Evolutionary conservation across 2,888 invertebrate genomes (phyloP).

Genomic region (Heliconius cydno): DNA sequence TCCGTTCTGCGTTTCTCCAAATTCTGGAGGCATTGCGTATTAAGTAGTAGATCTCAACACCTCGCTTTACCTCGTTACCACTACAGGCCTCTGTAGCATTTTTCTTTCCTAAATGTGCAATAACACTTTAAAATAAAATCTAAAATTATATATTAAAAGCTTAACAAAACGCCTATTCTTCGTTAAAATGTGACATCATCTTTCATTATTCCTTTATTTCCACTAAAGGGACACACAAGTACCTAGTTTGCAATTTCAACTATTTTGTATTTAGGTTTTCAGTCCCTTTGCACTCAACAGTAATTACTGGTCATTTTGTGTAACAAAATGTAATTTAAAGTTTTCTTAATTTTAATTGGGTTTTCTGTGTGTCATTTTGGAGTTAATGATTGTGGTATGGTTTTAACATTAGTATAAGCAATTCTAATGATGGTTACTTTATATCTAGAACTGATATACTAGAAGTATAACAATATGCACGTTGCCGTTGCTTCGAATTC

Average conservation of each 20-base stretch:
- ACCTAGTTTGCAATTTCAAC: slow-evolving; percentile 26
- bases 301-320: slow-evolving; percentile 39
- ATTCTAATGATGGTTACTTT: neutral
- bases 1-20: too few species aligned
- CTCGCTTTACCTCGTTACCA: too few species aligned
- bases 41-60: too few species aligned
- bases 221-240: slow-evolving; percentile 32
- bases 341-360: slow-evolving; percentile 39
- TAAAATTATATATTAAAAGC: neutral
- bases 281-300: slow-evolving; percentile 39
- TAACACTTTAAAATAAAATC: too few species aligned
- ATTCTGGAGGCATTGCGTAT: too few species aligned
- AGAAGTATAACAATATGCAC: too few species aligned
- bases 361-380: slow-evolving; percentile 30
- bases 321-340: slow-evolving; percentile 43
- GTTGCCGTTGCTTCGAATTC: too few species aligned
- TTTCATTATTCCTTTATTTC: slow-evolving; percentile 42
- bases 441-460: neutral
- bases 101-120: too few species aligned
- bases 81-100: too few species aligned
- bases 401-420: neutral
- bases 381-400: slow-evolving; percentile 7
- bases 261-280: slow-evolving; percentile 39
- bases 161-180: neutral
- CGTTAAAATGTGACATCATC: slow-evolving; percentile 42